Evolutionary conservation across 2,113 vertebrate species (phyloP), one percentile per base, ranked within the genome.

Genomic region (Rhea americana): DNA sequence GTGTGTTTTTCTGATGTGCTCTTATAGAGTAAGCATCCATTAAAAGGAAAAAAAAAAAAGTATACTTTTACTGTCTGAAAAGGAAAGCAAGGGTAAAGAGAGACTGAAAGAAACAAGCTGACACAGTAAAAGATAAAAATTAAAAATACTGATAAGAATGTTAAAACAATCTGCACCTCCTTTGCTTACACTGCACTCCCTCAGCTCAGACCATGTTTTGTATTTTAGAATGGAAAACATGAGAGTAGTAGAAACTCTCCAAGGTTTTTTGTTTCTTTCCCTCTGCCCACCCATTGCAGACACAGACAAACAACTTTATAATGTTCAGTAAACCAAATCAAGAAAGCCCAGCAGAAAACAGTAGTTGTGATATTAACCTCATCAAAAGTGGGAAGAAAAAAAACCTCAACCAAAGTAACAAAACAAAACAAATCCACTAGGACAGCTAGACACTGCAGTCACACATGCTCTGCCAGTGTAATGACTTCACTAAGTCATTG

Each of bases 261-360:
- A 1, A 0, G 13, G 35, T 7, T 26, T 48, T 47, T 39, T 50
- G 25, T 51, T 41, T 73, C 15, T 11, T 25, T 25, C 15, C 13
- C 1, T 0, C 10, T 13, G 15, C 28, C 37, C 9, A 20, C 48
- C 58, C 32, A 10, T 0, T 18, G 48, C 7, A 55, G 43, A 11
- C 6, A 16, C 1, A 56, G 80, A 45, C 1, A 8, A 53, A 32
- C 37, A 25, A 10, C 51, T 58, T 41, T 9, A 5, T 9, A 6
- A 73, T 11, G 47, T 48, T 17, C 16, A 6, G 13, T 6, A 82
- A 79, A 51, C 1, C 18, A 47, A 65, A 9, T 28, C 28, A 51
- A 73, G 9, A 41, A 77, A 82, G 11, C 11, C 4, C 0, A 25
- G 11, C 37, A 51, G 72, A 8, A 51, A 41, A 32, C 21, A 26